These are phyloP conservation scores for Agelas oroides DNA, from an alignment of 37 sponge, comb jelly and placozoan genomes.

Conservation along the genomic window DNA sequence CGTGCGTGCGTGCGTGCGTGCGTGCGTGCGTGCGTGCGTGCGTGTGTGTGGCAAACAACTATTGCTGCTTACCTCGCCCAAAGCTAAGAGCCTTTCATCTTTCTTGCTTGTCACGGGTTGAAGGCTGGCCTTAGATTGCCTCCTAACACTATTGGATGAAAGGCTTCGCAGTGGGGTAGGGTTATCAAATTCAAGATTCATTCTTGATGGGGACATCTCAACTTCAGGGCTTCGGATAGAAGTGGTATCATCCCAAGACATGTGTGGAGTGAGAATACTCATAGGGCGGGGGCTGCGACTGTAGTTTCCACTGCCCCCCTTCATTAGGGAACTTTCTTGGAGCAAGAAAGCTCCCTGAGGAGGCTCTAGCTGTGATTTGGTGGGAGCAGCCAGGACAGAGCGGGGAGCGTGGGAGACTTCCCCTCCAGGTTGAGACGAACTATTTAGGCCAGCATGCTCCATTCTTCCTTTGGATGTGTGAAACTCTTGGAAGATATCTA, in stretches of 20 bases:
- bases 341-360: too few species aligned
- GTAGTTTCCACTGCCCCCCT: background rate
- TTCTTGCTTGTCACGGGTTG: background rate
- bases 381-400: background rate
- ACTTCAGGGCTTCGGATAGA: conserved; percentile 1
- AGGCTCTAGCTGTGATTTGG: background rate
- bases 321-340: too few species aligned
- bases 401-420: background rate
- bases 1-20: too few species aligned
- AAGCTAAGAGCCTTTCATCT: conserved; percentile 40
- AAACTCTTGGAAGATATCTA: conserved; percentile 39
- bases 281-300: background rate
- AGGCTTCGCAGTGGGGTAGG: conserved; percentile 7
- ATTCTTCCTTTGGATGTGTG: background rate
- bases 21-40: too few species aligned
- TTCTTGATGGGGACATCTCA: conserved; percentile 11
- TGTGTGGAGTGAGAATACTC: conserved; percentile 37
- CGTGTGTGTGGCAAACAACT: background rate
- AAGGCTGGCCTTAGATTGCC: background rate
- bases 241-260: conserved; percentile 45
- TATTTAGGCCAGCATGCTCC: background rate
- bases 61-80: conserved; percentile 33
- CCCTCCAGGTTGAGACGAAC: background rate
- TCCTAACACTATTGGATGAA: background rate
- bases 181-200: conserved; percentile 35